Evolutionary conservation across 1,140 invertebrate genomes (phyloP).

Genomic region (Drosophila arawakana): DNA sequence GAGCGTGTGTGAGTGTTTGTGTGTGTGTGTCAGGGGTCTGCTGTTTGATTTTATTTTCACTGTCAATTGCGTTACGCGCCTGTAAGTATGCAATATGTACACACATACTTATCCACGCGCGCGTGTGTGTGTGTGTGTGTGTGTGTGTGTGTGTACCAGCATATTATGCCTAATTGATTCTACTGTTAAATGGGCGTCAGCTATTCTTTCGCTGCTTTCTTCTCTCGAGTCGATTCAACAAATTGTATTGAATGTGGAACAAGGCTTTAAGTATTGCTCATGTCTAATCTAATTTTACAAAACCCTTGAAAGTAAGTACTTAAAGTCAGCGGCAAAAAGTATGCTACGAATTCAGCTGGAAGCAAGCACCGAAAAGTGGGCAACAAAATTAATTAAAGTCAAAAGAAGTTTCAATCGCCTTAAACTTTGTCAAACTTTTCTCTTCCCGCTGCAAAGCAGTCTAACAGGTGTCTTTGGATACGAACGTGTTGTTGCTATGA

Average conservation of each 20-base stretch:
- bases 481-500: constrained; percentile 34
- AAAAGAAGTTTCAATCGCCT: background rate
- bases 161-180: constrained; percentile 74
- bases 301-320: too few relatives aligned
- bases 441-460: background rate
- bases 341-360: too few relatives aligned
- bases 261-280: constrained; percentile 1
- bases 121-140: background rate
- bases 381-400: too few relatives aligned
- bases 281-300: too few relatives aligned
- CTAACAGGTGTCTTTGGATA: constrained; percentile 34
- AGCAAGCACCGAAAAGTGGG: too few relatives aligned
- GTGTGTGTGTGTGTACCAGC: constrained; percentile 3
- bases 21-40: constrained; percentile 22
- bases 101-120: constrained; percentile 26
- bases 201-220: background rate
- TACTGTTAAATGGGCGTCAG: constrained; percentile 47
- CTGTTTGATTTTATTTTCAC: constrained; percentile 73
- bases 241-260: background rate
- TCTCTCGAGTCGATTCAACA: background rate
- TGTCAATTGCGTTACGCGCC: constrained; percentile 72
- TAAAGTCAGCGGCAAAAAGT: too few relatives aligned
- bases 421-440: constrained; percentile 8
- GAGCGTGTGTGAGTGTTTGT: background rate
- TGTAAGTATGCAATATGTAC: constrained; percentile 63